Base-by-base conservation (phyloP, 2,113 vertebrate genomes). In the Macquaria ambigua region DNA sequence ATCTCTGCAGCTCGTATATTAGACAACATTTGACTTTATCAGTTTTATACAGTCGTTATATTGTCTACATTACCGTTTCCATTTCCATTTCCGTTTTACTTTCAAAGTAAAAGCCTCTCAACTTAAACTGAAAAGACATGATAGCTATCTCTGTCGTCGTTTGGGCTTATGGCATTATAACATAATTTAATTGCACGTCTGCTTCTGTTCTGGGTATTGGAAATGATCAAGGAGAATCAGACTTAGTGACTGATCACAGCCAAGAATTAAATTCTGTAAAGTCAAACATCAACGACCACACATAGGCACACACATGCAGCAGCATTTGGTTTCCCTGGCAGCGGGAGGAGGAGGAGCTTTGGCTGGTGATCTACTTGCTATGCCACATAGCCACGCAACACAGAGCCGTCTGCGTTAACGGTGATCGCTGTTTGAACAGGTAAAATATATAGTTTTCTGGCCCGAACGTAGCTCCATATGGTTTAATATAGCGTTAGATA, bases 341-440 rank as follows among this genome's bases (percentile, higher is more conserved):
- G 73, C 77, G 23, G 16, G 39, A 77, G 23, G 76, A 39, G 43
- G 31, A 25, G 83, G 87, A 56, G 86, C 61, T 41, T 25, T 0
- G 8, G 34, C n/a, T 25, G 43, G 3, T 18, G 41, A 25, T n/a
- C 25, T 2, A 12, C 16, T 76, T 46, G 48, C 37, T 39, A 0
- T 92, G 92, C 92, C 90, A 92, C 92, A 91, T 90, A 70, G 43
- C 73, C 83, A 53, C 14, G 74, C 58, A 73, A 61, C 48, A 56
- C 46, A 34, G 23, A 70, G 48, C 11, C 37, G 3, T 59, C 37
- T 10, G 37, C 14, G 15, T 2, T 39, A 18, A 39, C 56, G 11
- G 41, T 0, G 34, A 39, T 5, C 56, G 18, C 71, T 15, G 37
- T 5, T 23, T 2, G 2, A 76, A 73, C 28, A 85, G 92, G 87